phyloP scores from a whole-genome alignment of 2,113 vertebrate species.

The Stigmatopora nigra region DNA sequence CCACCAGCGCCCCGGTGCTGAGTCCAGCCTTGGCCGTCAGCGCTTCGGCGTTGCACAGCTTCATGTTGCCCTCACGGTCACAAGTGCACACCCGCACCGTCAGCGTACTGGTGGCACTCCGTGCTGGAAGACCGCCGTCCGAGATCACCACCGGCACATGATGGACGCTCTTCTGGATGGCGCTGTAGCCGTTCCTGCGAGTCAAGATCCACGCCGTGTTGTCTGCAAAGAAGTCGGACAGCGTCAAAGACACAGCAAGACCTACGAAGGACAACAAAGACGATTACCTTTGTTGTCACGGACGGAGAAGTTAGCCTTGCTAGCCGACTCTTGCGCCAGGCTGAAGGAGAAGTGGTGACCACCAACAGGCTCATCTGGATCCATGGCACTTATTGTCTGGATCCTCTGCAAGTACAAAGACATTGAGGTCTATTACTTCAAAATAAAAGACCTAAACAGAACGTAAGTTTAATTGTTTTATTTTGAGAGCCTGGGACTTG shows the following conservation, averaged over 20 bases:
- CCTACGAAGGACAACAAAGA: background rate
- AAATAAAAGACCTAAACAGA: too few species aligned
- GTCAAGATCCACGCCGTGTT: slow-evolving; percentile 92
- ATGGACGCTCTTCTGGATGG: slow-evolving; percentile 81
- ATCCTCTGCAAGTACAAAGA: slow-evolving; percentile 89
- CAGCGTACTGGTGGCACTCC: slow-evolving; percentile 90
- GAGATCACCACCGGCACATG: slow-evolving; percentile 89
- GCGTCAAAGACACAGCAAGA: too few species aligned
- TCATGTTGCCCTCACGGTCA: slow-evolving; percentile 88
- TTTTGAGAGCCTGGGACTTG: too few species aligned
- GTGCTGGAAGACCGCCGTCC: slow-evolving; percentile 82
- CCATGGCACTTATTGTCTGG: slow-evolving; percentile 86
- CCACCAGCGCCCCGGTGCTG: slow-evolving; percentile 90
- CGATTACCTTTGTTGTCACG: slow-evolving; percentile 87
- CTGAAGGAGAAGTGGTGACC: slow-evolving; percentile 89
- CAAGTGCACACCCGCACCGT: slow-evolving; percentile 89
- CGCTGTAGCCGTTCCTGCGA: slow-evolving; percentile 78
- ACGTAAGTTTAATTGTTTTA: too few species aligned
- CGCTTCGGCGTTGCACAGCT: slow-evolving; percentile 87
- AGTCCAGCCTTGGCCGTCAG: slow-evolving; percentile 84
- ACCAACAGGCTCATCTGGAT: slow-evolving; percentile 81
- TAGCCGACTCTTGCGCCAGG: slow-evolving; percentile 76
- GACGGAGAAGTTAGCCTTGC: slow-evolving; percentile 88
- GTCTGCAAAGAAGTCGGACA: slow-evolving; percentile 64
- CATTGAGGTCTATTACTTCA: too few species aligned